Conservation (phyloP, 2,888 invertebrate genomes). For the Ectemnius cavifrons region DNA sequence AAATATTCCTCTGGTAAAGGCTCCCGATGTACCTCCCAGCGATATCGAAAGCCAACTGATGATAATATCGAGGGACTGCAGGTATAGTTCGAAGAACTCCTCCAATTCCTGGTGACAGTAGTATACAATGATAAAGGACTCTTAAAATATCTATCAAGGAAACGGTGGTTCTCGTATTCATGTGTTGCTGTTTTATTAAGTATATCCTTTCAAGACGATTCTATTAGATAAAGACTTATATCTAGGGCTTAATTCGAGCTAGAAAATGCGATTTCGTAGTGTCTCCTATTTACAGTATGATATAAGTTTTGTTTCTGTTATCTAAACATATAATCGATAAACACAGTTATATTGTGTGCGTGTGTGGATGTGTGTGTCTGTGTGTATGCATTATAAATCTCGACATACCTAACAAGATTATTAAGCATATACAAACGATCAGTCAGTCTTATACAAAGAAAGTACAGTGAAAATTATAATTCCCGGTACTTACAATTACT, state of each 20-base stretch:
- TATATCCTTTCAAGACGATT: constrained; percentile 56
- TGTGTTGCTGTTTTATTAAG: constrained; percentile 59
- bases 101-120: too few relatives aligned
- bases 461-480: constrained; percentile 63
- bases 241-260: constrained; percentile 59
- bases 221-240: constrained; percentile 59
- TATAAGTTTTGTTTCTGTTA: constrained; percentile 57
- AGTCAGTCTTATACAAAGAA: constrained; percentile 64
- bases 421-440: constrained; percentile 64
- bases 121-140: too few relatives aligned
- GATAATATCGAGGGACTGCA: neutral
- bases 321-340: constrained; percentile 57
- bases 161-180: constrained; percentile 46
- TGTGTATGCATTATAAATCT: constrained; percentile 59
- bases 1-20: too few relatives aligned
- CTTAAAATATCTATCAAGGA: constrained; percentile 31
- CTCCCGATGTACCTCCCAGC: neutral
- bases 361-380: too few relatives aligned
- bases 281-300: constrained; percentile 62
- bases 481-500: constrained; percentile 61
- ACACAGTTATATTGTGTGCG: constrained; percentile 51
- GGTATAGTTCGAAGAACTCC: too few relatives aligned
- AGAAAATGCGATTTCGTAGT: constrained; percentile 60
- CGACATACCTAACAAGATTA: constrained; percentile 57
- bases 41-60: neutral